Evolutionary conservation across 2,797 vertebrate genomes (phyloP), one percentile per base, ranked within the genome.

Genomic region (Chiloscyllium punctatum): DNA sequence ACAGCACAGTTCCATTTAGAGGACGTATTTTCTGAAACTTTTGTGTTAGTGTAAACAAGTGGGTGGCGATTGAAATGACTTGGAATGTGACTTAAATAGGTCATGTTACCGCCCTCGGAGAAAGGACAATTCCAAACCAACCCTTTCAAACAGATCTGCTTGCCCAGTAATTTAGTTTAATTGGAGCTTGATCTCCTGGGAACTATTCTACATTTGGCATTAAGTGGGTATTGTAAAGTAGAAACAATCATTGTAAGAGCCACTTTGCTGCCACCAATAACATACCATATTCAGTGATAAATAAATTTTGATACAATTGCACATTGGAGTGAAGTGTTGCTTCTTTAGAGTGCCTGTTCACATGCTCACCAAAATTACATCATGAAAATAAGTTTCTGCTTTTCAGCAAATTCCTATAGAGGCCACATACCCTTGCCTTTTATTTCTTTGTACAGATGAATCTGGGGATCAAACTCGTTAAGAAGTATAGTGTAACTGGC

Each of bases 131-230:
- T 37, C 42, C 79, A 84, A 37, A 68, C 13, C 62, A 21, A 4
- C 57, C 88, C n/a, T 2, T 69, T 69, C 21, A 69, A 92, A 42
- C 66, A 92, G 62, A 92, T 69, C 21, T 42, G 90, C n/a, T 92
- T 37, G 21, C 37, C 21, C 21, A 27, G 42, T 92, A 42, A 92
- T 68, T 92, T 69, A 69, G n/a, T 92, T 11, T 92, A 92, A 91
- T 66, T 92, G 62, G n/a, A 9, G 33, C 62, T 37, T 68, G 90
- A 66, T 37, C 90, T 42, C 37, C 21, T 69, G 66, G 90, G 90
- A 92, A 23, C 90, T 92, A 92, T 69, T 92, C 90, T 15, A 42
- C 90, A 92, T 92, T 92, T 92, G 90, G 90, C 30, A 92, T 69
- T 92, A 69, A 69, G 90, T 69, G 48, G 90, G 66, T 69, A 92